phyloP scores from a whole-genome alignment of 1,140 invertebrate genomes.

The Drosophila guanche region DNA sequence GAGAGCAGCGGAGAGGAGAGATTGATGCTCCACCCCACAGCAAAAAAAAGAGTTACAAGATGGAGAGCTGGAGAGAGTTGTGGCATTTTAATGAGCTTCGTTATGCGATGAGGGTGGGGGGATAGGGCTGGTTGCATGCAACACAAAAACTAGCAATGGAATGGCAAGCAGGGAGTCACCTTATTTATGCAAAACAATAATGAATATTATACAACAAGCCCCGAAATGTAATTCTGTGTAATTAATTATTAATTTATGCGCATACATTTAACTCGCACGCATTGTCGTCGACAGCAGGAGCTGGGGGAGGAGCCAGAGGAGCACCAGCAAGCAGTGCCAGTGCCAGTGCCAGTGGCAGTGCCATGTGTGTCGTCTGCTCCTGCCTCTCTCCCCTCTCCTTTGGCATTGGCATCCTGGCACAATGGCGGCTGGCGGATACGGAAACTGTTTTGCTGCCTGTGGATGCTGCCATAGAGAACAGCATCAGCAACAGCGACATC shows the following conservation, averaged over 20 bases:
- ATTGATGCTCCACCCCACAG: slow-evolving; percentile 53
- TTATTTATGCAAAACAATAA: slow-evolving; percentile 84
- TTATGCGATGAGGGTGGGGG: slow-evolving; percentile 1
- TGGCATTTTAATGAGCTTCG: slow-evolving; percentile 75
- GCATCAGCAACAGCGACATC: slow-evolving; percentile 31
- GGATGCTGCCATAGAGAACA: slow-evolving; percentile 59
- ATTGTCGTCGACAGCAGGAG: slow-evolving; percentile 74
- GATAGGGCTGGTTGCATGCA: neutral
- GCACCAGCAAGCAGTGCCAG: slow-evolving; percentile 3
- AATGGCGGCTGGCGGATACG: slow-evolving; percentile 79
- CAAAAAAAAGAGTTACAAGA: slow-evolving; percentile 17
- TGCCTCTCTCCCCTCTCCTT: neutral
- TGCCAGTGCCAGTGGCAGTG: slow-evolving; percentile 34
- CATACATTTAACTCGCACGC: slow-evolving; percentile 83
- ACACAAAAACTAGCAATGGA: slow-evolving; percentile 60
- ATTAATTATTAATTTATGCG: slow-evolving; percentile 84
- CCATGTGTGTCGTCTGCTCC: slow-evolving; percentile 22
- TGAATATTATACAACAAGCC: slow-evolving; percentile 83
- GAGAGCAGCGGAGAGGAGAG: too few species aligned
- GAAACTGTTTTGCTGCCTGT: slow-evolving; percentile 80
- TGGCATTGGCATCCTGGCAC: slow-evolving; percentile 77
- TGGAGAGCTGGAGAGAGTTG: slow-evolving; percentile 25
- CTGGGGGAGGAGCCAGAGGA: neutral
- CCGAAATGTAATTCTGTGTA: slow-evolving; percentile 84
- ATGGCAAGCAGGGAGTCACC: slow-evolving; percentile 56